Base-by-base conservation (phyloP, 2,797 vertebrate species). In the Rhyacichthys aspro region DNA sequence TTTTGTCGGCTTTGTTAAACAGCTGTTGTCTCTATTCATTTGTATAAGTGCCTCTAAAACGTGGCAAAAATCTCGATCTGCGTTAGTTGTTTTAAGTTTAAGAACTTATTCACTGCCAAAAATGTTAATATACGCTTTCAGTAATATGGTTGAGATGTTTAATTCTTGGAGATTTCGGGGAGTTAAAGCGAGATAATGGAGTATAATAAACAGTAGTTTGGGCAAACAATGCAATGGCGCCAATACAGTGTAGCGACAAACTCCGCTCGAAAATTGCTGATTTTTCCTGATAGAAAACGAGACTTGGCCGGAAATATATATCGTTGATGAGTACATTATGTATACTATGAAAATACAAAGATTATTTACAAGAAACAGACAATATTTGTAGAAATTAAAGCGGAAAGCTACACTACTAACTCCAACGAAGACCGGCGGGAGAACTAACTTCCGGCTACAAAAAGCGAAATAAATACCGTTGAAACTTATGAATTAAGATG, bases 381-480 rank as follows among this genome's bases (percentile, higher is more conserved):
- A 8, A 16, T 14, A 10, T 6, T 17, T 2, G 9, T 10, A 15
- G 32, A 3, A 10, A 34, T 49, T 34, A 11, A n/a, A 4, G 32
- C 15, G 2, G 33, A 15, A 49, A 49, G 7, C 32, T 16, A 2
- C 9, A 36, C 8, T 0, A 15, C 23, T 28, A 28, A 5, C 7
- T 28, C 23, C 23, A 28, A 28, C 23, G 23, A 33, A n/a, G n/a
- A n/a, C 1, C 3, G 7, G 9, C 36, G 23, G 5, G 16, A 0
- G 10, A 14, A 10, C 3, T 11, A 18, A 7, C 59, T 54, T 63
- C 53, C 59, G 38, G 17, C 12, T 18, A 0, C 2, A 0, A 17
- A 5, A 0, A 34, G 8, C 7, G 4, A 2, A 6, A 11, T 1
- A 17, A 11, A 32, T 37, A 15, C 0, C 0, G 0, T 0, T 32